These are phyloP conservation scores for Aptenodytes patagonicus DNA, from an alignment of 2,113 vertebrate species.

Conservation along the genomic window DNA sequence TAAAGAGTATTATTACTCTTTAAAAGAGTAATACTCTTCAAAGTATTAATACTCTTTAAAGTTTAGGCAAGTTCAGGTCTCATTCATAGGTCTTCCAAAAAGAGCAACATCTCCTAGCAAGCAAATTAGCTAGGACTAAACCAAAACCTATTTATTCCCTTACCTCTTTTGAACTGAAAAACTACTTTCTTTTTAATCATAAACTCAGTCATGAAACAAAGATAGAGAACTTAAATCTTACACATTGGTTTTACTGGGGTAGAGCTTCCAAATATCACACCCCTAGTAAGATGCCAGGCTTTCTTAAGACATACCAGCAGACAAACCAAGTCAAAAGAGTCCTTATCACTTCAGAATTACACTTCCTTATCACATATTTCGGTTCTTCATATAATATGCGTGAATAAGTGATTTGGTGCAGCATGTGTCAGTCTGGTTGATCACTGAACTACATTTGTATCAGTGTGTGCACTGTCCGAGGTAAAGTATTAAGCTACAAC, in stretches of 20 bases:
- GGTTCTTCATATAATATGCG: background rate
- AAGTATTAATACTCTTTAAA: background rate
- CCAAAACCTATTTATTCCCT: background rate
- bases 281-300: background rate
- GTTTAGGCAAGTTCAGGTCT: background rate
- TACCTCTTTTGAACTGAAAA: background rate
- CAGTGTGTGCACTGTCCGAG: rapidly evolving
- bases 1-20: background rate
- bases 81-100: background rate
- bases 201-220: background rate
- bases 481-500: background rate
- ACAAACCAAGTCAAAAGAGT: background rate
- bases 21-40: background rate
- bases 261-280: background rate
- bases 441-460: background rate
- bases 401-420: background rate
- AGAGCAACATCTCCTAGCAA: background rate
- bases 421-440: background rate
- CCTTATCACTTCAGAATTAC: background rate
- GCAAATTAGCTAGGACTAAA: background rate
- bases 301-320: background rate
- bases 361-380: background rate
- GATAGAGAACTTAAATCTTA: background rate
- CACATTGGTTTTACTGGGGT: rapidly evolving
- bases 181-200: background rate